Evolutionary conservation across 2,888 invertebrate species (phyloP).

Genomic region (Callyntrura sp.): DNA sequence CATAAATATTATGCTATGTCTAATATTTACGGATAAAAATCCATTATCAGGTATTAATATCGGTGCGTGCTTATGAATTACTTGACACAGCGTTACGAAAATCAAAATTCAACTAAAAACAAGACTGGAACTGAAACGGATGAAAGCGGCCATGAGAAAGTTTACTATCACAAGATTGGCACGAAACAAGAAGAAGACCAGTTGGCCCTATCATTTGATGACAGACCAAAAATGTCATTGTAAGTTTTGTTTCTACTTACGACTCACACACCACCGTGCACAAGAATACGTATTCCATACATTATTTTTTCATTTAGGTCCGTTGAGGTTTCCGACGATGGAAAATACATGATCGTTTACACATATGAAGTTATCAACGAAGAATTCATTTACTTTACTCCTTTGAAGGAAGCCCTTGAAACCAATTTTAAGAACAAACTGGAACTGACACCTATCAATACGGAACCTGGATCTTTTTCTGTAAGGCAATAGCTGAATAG

Average conservation of each 20-base stretch:
- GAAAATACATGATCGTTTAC: constrained; percentile 93
- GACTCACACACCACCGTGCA: too few relatives aligned
- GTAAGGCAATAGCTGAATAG: constrained; percentile 86
- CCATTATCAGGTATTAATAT: too few relatives aligned
- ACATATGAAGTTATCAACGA: constrained; percentile 96
- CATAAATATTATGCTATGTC: too few relatives aligned
- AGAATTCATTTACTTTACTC: constrained; percentile 94
- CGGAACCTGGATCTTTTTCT: constrained; percentile 96
- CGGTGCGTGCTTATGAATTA: background rate
- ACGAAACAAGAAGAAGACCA: constrained; percentile 94
- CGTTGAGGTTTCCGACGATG: constrained; percentile 94
- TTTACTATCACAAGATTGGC: constrained; percentile 95
- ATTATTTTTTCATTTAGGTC: constrained; percentile 45
- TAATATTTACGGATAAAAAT: too few relatives aligned
- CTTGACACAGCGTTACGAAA: constrained; percentile 90
- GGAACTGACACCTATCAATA: constrained; percentile 91
- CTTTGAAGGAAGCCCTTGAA: constrained; percentile 87
- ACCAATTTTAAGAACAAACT: constrained; percentile 88
- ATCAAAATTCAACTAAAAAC: constrained; percentile 90
- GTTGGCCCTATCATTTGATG: constrained; percentile 94
- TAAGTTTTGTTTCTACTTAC: too few relatives aligned
- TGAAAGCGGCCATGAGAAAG: constrained; percentile 92
- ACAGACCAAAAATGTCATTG: constrained; percentile 95
- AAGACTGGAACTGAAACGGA: constrained; percentile 91
- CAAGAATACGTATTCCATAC: too few relatives aligned